Conservation (phyloP, 2,113 vertebrate genomes). For the Oncorhynchus tshawytscha region DNA sequence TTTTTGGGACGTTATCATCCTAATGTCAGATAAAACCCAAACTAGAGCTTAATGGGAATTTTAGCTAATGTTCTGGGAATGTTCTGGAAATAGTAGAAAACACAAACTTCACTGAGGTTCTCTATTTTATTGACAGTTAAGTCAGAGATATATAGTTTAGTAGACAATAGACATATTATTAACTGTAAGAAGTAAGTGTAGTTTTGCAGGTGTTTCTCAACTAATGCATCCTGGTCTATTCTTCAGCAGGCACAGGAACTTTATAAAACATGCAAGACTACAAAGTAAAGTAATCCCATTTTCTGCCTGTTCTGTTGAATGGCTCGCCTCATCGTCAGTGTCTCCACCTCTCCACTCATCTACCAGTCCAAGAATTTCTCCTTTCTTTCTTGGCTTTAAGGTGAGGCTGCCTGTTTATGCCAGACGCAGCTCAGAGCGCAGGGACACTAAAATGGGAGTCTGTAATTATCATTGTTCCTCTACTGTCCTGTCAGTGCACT, state of each 20-base stretch:
- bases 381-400: conserved; percentile 65
- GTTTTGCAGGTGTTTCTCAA: conserved; percentile 5
- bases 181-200: too few relatives aligned
- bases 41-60: too few relatives aligned
- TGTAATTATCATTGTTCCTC: conserved; percentile 78
- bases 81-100: too few relatives aligned
- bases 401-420: conserved; percentile 64
- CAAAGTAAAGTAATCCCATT: conserved; percentile 56
- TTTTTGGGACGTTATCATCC: too few relatives aligned
- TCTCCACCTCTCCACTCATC: conserved; percentile 40
- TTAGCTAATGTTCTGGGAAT: too few relatives aligned
- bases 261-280: conserved; percentile 26
- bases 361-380: conserved; percentile 64
- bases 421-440: conserved; percentile 53
- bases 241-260: conserved; percentile 23
- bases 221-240: conserved; percentile 10
- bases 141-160: too few relatives aligned
- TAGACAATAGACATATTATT: too few relatives aligned
- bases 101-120: too few relatives aligned
- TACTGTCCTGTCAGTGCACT: conserved; percentile 75
- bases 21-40: too few relatives aligned
- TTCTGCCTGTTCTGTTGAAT: conserved; percentile 57
- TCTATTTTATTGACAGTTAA: too few relatives aligned
- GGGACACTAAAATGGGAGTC: conserved; percentile 70
- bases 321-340: conserved; percentile 46